Percentiles rank a stretch among this genome's conserved stretches.
phyloP scores from a whole-genome alignment of 2,113 vertebrate genomes.

The Corydoras sp. region DNA sequence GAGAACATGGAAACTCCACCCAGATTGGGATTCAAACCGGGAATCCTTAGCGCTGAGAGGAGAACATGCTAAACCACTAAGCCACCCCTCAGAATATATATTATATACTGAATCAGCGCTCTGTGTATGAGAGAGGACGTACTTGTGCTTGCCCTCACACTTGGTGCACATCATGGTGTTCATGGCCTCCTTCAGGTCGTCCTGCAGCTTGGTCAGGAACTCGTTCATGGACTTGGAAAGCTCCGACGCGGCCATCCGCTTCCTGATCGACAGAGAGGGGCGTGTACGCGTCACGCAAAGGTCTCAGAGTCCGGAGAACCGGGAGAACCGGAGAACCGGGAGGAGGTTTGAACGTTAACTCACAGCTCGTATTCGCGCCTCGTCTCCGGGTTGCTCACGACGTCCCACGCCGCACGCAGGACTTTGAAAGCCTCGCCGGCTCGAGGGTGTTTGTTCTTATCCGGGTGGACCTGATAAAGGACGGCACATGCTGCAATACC shows the following conservation, averaged over 20 bases:
- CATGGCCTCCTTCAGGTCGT: slow-evolving; percentile 91
- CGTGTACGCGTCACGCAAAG: neutral
- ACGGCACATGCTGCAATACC: neutral
- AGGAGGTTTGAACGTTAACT: slow-evolving; percentile 51
- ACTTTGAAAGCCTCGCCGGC: slow-evolving; percentile 94
- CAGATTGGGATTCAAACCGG: too few relatives aligned
- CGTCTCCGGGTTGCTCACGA: slow-evolving; percentile 86
- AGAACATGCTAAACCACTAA: too few relatives aligned
- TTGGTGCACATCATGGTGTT: slow-evolving; percentile 95
- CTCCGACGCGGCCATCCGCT: slow-evolving; percentile 82
- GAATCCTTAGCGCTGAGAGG: too few relatives aligned
- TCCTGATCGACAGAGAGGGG: slow-evolving; percentile 58
- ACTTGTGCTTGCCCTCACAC: slow-evolving; percentile 93
- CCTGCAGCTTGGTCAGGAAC: slow-evolving; percentile 86
- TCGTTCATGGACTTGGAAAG: slow-evolving; percentile 85
- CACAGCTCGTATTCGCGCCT: slow-evolving; percentile 84
- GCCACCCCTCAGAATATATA: too few relatives aligned
- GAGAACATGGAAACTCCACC: too few relatives aligned
- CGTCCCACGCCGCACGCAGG: slow-evolving; percentile 89
- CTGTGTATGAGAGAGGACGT: slow-evolving; percentile 20
- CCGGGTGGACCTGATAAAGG: slow-evolving; percentile 81
- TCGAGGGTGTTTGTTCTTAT: slow-evolving; percentile 88
- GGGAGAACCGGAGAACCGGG: too few relatives aligned
- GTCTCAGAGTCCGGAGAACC: neutral
- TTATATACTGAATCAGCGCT: too few relatives aligned